Percentiles rank a stretch among this genome's conserved stretches.
Evolutionary conservation across 1,140 invertebrate genomes (phyloP).

Genomic region (Armadillidium nasatum): DNA sequence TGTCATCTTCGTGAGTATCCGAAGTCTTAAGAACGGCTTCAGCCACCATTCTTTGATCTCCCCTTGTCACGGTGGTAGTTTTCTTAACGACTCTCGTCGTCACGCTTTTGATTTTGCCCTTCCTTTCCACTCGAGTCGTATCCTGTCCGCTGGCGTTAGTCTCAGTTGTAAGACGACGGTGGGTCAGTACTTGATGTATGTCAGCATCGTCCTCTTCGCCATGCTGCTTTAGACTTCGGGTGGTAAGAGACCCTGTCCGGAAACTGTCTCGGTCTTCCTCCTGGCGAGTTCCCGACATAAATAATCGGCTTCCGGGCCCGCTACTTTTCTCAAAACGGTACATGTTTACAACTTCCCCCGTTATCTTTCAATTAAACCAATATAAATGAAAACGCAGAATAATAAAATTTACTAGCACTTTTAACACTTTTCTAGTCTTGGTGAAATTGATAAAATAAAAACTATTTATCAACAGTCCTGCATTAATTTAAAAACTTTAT

Average conservation of each 20-base stretch:
- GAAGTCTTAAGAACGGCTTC: conserved; percentile 60
- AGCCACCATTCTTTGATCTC: conserved; percentile 69
- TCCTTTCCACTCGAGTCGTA: conserved; percentile 63
- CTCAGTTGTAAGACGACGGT: conserved; percentile 74
- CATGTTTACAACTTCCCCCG: conserved; percentile 26
- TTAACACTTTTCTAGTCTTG: no score
- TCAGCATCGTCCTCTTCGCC: conserved; percentile 49
- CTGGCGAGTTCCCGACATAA: conserved; percentile 71
- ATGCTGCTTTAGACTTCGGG: conserved; percentile 31
- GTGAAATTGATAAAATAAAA: background rate
- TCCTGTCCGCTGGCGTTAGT: conserved; percentile 64
- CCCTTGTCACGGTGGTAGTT: conserved; percentile 80
- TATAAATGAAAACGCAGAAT: background rate
- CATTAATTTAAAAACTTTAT: background rate
- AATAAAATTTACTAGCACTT: no score
- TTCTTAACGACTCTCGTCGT: conserved; percentile 82
- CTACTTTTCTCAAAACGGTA: conserved; percentile 46
- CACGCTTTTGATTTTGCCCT: conserved; percentile 58
- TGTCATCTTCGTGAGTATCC: conserved; percentile 45
- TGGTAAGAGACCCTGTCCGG: conserved; percentile 46
- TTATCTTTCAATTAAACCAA: background rate
- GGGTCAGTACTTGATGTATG: conserved; percentile 70
- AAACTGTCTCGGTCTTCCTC: conserved; percentile 53
- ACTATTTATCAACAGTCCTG: background rate
- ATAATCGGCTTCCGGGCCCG: conserved; percentile 59